Evolutionary conservation across 2,113 vertebrate genomes (phyloP).

Genomic region (Corythaeola cristata): DNA sequence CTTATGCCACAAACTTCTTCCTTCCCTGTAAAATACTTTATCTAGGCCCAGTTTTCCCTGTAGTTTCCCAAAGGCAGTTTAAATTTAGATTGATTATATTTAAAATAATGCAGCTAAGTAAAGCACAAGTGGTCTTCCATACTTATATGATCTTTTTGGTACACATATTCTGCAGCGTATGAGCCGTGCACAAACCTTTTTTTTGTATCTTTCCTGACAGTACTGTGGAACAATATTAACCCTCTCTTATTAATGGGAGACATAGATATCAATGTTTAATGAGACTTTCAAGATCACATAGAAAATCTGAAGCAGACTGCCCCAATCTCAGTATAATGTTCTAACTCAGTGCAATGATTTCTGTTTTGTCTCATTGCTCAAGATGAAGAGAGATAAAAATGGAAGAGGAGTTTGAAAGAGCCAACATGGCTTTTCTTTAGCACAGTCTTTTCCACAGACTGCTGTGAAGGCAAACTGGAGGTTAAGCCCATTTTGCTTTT

Average conservation of each 20-base stretch:
- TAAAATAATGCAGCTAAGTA: neutral
- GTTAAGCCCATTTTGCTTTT: neutral
- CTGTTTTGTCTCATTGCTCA: neutral
- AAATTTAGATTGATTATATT: neutral
- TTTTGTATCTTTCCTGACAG: neutral
- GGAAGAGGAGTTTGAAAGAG: neutral
- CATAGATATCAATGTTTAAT: neutral
- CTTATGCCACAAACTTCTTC: neutral
- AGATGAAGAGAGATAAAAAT: neutral
- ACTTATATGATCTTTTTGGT: neutral
- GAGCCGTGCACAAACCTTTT: neutral
- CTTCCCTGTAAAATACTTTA: neutral
- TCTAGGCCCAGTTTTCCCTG: neutral
- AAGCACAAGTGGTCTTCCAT: neutral
- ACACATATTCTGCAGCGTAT: neutral
- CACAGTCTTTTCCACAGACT: neutral
- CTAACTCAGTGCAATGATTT: neutral
- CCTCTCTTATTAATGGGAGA: neutral
- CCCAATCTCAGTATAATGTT: neutral
- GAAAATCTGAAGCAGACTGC: neutral
- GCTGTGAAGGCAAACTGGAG: neutral
- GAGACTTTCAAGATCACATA: neutral
- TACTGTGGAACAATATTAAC: neutral
- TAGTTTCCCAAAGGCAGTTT: neutral
- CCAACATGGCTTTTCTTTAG: neutral